Evolutionary conservation across 2,888 invertebrate genomes (phyloP).

Genomic region (Lysandra coridon): DNA sequence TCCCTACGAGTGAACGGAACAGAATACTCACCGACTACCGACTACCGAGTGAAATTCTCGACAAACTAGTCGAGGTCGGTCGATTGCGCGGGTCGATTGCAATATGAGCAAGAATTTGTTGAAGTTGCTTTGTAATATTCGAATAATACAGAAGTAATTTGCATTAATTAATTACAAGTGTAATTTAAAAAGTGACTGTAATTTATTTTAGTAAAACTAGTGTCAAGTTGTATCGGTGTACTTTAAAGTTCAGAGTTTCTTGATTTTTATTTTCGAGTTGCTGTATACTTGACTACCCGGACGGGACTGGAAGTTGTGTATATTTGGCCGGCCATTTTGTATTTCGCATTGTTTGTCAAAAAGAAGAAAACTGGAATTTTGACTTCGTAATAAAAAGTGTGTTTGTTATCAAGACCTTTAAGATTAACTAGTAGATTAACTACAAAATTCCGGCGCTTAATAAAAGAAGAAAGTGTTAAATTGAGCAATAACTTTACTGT

Average conservation of each 20-base stretch:
- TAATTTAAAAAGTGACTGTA: constrained; percentile 41
- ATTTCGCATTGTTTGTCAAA: constrained; percentile 52
- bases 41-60: constrained; percentile 44
- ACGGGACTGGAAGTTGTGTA: constrained; percentile 38
- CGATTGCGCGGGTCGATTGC: constrained; percentile 45
- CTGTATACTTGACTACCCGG: constrained; percentile 42
- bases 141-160: constrained; percentile 51
- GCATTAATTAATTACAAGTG: constrained; percentile 52
- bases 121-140: constrained; percentile 40
- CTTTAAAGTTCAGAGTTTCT: neutral
- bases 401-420: neutral
- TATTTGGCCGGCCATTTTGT: constrained; percentile 73
- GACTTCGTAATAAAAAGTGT: constrained; percentile 40
- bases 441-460: neutral
- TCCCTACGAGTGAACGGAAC: constrained; percentile 62
- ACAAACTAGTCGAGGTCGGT: constrained; percentile 39
- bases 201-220: constrained; percentile 24
- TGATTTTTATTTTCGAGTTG: neutral
- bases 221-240: neutral
- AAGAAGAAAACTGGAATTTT: constrained; percentile 58
- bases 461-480: neutral
- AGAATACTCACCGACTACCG: constrained; percentile 50
- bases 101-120: constrained; percentile 38
- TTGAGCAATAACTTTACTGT: neutral
- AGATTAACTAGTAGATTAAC: too few species aligned